These are phyloP conservation scores for Phaethornis superciliosus DNA, from an alignment of 2,113 vertebrate species.

Conservation along the genomic window DNA sequence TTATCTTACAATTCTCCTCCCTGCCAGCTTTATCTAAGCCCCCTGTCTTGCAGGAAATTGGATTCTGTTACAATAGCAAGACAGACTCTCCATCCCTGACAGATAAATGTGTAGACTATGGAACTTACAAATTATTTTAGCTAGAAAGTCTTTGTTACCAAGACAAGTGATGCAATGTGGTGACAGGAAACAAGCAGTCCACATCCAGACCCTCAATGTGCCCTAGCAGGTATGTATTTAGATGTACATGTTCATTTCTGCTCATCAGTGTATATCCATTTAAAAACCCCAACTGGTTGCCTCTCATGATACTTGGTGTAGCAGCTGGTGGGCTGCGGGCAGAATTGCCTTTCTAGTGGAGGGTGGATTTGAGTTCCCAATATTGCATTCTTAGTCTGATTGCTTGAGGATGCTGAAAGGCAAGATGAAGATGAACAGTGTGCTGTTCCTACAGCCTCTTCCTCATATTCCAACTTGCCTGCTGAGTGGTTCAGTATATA, in stretches of 20 bases:
- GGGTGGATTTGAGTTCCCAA: neutral
- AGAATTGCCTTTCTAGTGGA: neutral
- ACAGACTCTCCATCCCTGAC: neutral
- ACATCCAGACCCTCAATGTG: rapidly evolving
- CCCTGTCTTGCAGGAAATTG: neutral
- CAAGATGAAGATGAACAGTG: neutral
- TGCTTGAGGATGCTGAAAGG: neutral
- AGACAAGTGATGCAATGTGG: neutral
- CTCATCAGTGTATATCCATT: neutral
- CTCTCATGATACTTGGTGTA: neutral
- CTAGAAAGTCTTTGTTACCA: neutral
- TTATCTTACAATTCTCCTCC: neutral
- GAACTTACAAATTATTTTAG: neutral
- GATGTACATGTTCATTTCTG: neutral
- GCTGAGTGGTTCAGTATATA: neutral
- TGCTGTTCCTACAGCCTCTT: neutral
- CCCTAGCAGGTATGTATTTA: neutral
- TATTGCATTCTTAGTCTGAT: neutral
- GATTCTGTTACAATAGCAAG: neutral
- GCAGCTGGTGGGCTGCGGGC: neutral
- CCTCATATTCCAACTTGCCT: neutral
- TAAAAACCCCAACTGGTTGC: neutral
- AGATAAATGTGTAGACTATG: neutral
- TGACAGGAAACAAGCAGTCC: neutral
- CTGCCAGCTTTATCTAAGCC: neutral